Evolutionary conservation across 2,888 invertebrate genomes (phyloP), one percentile per base, ranked within the genome.

Genomic region (Caenorhabditis sp.): DNA sequence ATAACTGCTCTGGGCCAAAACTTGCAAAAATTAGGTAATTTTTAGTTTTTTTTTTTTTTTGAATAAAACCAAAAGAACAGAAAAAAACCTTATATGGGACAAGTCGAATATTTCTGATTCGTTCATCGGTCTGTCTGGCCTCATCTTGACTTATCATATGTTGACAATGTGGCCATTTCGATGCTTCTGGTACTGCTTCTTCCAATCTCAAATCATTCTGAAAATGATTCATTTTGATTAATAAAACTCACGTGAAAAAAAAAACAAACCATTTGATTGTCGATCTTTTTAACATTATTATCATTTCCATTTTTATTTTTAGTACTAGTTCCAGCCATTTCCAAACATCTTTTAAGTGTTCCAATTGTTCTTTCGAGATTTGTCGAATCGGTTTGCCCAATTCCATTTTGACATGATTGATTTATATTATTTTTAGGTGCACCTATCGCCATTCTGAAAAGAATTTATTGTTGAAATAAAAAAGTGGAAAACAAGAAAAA

Each of bases 111-210:
- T 77, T 66, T 10, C 58, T 68, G 26, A 62, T 65, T 10, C 62
- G 68, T 17, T 64, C 68, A 23, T 77, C 69, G 5, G 69, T 76
- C 27, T 63, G 59, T 49, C 63, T 66, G 1, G 68, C 68, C 36
- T 78, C 78, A 53, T 81, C 81, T 24, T 75, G 69, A 31, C 75
- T 78, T 43, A 81, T 69, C 59, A 72, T 68, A 65, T 81, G 81
- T 54, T 81, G 81, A 49, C 74, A 74, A 61, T 79, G 79, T 1
- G 79, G 74, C 81, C 81, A 81, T 60, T 74, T 69, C 23, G 79
- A 77, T 19, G 77, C 73, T 65, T 81, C 81, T 43, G 76, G 77
- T 23, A 79, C 66, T 5, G 70, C 64, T 62, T 75, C 75, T 58
- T 69, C 76, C 37, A 66, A 37, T 10, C 66, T 27, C 6, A 59